Percentiles rank a stretch among this genome's conserved stretches.
Conservation (phyloP, 2,113 vertebrate species). For the Oostethus manadensis region DNA sequence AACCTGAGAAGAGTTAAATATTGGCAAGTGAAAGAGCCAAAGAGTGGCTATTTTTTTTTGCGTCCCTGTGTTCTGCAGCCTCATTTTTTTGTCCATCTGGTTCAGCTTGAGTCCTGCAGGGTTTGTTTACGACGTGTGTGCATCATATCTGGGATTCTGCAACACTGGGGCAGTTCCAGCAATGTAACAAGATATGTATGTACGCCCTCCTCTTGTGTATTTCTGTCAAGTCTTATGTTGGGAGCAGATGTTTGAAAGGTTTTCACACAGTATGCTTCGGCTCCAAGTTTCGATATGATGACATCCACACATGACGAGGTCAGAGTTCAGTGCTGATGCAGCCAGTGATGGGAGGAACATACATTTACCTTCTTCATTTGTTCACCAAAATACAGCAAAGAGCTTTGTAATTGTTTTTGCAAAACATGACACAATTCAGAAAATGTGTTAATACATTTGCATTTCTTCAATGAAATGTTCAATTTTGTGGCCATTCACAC, state of each 20-base stretch:
- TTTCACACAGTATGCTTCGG: neutral
- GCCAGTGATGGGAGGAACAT: neutral
- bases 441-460: too few species aligned
- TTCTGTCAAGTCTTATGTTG: neutral
- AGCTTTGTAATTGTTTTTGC: neutral
- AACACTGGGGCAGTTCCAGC: neutral
- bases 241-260: slow-evolving; percentile 1
- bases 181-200: neutral
- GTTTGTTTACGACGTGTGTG: neutral
- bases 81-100: slow-evolving; percentile 2
- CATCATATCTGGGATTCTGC: neutral
- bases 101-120: neutral
- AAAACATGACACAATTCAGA: too few species aligned
- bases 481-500: too few species aligned
- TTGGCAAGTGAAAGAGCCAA: too few species aligned
- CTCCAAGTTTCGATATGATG: neutral
- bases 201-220: neutral
- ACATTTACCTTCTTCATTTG: neutral
- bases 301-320: neutral
- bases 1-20: neutral
- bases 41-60: neutral
- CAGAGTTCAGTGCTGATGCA: too few species aligned
- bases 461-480: too few species aligned
- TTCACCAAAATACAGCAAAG: neutral
- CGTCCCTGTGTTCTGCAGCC: neutral